Base-by-base conservation (phyloP, 2,113 vertebrate species). In the Phylloscopus trochilus region DNA sequence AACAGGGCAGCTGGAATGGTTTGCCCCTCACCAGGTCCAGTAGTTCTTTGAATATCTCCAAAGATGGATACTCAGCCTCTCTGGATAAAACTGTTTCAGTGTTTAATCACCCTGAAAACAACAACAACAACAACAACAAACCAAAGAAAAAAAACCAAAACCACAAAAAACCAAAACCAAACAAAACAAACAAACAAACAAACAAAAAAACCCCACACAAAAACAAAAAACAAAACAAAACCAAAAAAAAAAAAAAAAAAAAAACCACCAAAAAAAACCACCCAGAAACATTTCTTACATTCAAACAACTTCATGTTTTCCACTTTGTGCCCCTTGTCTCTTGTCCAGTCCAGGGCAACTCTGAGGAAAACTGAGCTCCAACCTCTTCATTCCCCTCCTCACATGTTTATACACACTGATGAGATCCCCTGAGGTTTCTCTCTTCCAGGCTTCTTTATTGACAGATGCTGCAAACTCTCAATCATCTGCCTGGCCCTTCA, bases 221-320 rank as follows among this genome's bases (percentile, higher is more conserved):
- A 8, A 39, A 39, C 39, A 41, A 41, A 41, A 41, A 41, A 41
- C 11, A 41, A 10, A 41, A 41, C 41, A 12, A 41, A 41, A 41
- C 39, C 13, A 41, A 41, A 10, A 49, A 73, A 47, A 56, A 64
- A n/a, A 46, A 73, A 47, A 44, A 64, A n/a, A 49, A 73, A 47
- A 44, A 59, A 7, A 3, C n/a, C n/a, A 41, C 39, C 13, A 41
- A 41, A 10, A 49, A 73, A 47, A n/a, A n/a, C n/a, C n/a, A n/a
- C n/a, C 7, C n/a, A 22, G 16, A 28, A 28, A 15, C 1, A 26
- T 74, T 20, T 43, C 41, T 81, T 55, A 37, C 0, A 0, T 78
- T 70, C 51, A n/a, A 62, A 77, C 31, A 58, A 16, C 8, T 59
- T 30, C 2, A 4, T 15, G 4, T 49, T 24, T 7, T 81, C 17